Percentiles rank a stretch among this genome's conserved stretches.
These are phyloP conservation scores for Mesochorus sp. DNA, from an alignment of 2,888 invertebrate species.

Conservation along the genomic window DNA sequence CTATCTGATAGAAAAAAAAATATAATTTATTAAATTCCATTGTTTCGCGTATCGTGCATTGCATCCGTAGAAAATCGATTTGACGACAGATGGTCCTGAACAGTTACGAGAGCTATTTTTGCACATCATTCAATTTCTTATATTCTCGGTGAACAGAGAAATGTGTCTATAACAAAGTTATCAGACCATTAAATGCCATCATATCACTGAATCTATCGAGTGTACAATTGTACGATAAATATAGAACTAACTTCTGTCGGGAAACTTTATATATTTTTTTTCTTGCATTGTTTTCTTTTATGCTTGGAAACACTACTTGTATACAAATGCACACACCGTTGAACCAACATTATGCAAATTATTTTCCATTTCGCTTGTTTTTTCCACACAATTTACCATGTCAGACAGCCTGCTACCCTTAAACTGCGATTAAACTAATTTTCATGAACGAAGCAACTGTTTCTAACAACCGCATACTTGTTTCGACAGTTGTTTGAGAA, in stretches of 20 bases:
- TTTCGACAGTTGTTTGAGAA: too few species aligned
- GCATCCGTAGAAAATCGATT: background rate
- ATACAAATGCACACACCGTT: background rate
- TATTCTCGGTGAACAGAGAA: background rate
- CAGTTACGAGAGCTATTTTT: background rate
- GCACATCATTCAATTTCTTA: background rate
- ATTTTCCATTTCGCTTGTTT: background rate
- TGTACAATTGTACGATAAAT: background rate
- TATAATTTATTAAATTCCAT: too few species aligned
- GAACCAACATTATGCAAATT: background rate
- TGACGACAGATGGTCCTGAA: background rate
- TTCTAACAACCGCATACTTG: background rate
- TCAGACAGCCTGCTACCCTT: background rate
- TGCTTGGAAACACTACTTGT: background rate
- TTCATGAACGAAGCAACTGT: background rate
- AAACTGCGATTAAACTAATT: background rate
- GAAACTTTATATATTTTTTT: background rate
- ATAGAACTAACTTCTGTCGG: background rate
- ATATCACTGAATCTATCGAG: background rate
- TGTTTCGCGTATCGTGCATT: too few species aligned
- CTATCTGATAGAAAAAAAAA: too few species aligned
- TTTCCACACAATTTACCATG: background rate
- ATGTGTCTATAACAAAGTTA: background rate
- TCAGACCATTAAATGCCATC: background rate
- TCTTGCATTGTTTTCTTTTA: background rate